Percentiles rank a stretch among this genome's conserved stretches.
These are phyloP conservation scores for Cryptoprocta ferox DNA, from an alignment of 2,797 vertebrate genomes.

Conservation along the genomic window DNA sequence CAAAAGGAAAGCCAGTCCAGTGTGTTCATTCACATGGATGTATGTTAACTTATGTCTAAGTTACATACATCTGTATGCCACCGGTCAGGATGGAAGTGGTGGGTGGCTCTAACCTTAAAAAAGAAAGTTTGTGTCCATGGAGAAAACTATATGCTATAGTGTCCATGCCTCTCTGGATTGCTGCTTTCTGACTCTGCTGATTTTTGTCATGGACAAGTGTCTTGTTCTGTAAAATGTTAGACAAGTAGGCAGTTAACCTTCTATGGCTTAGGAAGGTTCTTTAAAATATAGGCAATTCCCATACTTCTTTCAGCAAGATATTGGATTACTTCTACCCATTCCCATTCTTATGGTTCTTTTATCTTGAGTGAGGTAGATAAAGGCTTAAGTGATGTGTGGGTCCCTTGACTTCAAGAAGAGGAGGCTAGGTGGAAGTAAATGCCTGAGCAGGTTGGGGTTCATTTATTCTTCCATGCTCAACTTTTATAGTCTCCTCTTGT, in stretches of 20 bases:
- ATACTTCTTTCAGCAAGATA: neutral
- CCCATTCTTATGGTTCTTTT: neutral
- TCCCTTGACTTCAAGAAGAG: conserved; percentile 3
- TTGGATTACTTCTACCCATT: neutral
- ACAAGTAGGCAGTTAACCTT: neutral
- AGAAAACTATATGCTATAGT: neutral
- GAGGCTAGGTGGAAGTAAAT: conserved; percentile 16
- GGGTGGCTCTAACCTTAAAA: neutral
- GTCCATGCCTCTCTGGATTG: neutral
- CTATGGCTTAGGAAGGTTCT: neutral
- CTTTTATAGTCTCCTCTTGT: neutral
- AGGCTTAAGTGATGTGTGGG: neutral
- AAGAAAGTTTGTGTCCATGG: neutral
- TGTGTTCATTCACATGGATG: neutral
- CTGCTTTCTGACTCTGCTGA: neutral
- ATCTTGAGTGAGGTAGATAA: neutral
- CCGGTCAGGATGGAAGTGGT: neutral
- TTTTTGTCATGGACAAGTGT: neutral
- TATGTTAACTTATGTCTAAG: too few species aligned
- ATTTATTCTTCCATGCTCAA: neutral
- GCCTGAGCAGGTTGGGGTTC: neutral
- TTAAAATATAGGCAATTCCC: neutral
- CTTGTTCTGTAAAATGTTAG: neutral
- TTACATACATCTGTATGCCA: neutral
- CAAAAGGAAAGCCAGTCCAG: neutral